phyloP scores from a whole-genome alignment of 1,140 invertebrate species.

The Saxidomus purpurata region DNA sequence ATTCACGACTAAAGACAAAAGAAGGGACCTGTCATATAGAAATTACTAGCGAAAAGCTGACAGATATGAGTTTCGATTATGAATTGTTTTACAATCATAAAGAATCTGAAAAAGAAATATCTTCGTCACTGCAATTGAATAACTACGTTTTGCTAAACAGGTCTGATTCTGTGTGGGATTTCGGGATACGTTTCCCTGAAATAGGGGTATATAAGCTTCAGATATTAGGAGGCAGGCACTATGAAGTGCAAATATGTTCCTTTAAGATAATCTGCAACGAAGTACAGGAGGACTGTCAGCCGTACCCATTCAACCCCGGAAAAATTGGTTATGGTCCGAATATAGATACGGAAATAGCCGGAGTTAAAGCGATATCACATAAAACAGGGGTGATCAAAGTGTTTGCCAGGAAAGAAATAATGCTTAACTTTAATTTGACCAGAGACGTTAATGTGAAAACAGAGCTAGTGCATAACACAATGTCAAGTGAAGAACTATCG shows the following conservation, averaged over 20 bases:
- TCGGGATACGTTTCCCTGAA: constrained; percentile 53
- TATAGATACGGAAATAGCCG: constrained; percentile 45
- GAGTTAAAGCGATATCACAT: constrained; percentile 48
- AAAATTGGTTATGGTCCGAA: constrained; percentile 55
- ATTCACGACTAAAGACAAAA: not conserved
- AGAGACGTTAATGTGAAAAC: constrained; percentile 21
- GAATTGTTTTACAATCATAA: constrained; percentile 51
- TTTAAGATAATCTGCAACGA: constrained; percentile 39
- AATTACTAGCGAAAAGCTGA: not conserved
- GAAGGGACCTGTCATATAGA: constrained; percentile 40
- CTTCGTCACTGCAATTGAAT: constrained; percentile 31
- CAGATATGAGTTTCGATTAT: constrained; percentile 30
- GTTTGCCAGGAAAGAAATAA: not conserved
- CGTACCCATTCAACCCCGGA: constrained; percentile 53
- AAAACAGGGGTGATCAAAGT: constrained; percentile 52
- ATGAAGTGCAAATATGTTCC: constrained; percentile 37
- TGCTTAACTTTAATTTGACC: constrained; percentile 36
- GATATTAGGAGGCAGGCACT: constrained; percentile 40
- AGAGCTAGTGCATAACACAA: constrained; percentile 34
- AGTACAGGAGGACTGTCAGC: constrained; percentile 38
- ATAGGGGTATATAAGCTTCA: constrained; percentile 46
- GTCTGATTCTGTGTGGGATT: constrained; percentile 29
- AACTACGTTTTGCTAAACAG: constrained; percentile 46
- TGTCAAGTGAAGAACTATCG: constrained; percentile 52
- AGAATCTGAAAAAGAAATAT: constrained; percentile 54